Conservation (phyloP, 2,888 invertebrate genomes). For the Cheilosia grossa region DNA sequence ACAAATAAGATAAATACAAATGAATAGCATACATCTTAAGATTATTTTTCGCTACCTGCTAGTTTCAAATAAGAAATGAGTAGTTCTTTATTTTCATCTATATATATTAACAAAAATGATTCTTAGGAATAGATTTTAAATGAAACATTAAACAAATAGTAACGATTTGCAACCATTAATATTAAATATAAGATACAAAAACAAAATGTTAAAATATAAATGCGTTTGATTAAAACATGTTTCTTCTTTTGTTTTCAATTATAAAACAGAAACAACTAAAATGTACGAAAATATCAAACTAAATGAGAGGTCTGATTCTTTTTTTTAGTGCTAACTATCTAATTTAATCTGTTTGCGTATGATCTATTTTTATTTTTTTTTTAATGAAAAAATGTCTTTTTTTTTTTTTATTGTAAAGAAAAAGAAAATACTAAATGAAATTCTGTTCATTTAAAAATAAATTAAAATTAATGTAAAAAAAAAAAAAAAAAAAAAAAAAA, state of each 20-base stretch:
- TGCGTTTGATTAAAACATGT: slow-evolving; percentile 52
- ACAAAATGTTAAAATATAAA: slow-evolving; percentile 56
- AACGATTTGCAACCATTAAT: slow-evolving; percentile 48
- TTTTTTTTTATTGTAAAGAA: slow-evolving; percentile 59
- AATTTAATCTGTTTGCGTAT: slow-evolving; percentile 31
- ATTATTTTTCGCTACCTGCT: slow-evolving; percentile 28
- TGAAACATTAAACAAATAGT: slow-evolving; percentile 57
- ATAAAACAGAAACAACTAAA: slow-evolving; percentile 30
- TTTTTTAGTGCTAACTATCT: slow-evolving; percentile 39
- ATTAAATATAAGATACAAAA: slow-evolving; percentile 49
- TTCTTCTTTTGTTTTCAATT: slow-evolving; percentile 22
- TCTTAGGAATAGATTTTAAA: slow-evolving; percentile 46
- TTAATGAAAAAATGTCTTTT: slow-evolving; percentile 41
- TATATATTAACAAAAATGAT: slow-evolving; percentile 65
- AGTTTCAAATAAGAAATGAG: slow-evolving; percentile 12
- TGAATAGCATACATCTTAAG: slow-evolving; percentile 57
- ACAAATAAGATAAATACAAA: slow-evolving; percentile 54
- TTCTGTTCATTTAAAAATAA: slow-evolving; percentile 67
- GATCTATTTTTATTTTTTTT: slow-evolving; percentile 24
- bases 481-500: slow-evolving; percentile 35
- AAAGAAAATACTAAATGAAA: slow-evolving; percentile 75
- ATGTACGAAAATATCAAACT: slow-evolving; percentile 24
- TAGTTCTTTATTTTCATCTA: slow-evolving; percentile 44
- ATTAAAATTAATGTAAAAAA: too few species aligned
- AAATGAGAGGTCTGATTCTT: slow-evolving; percentile 43